Conservation (phyloP, 2,888 invertebrate species). For the Tenodera sinensis region DNA sequence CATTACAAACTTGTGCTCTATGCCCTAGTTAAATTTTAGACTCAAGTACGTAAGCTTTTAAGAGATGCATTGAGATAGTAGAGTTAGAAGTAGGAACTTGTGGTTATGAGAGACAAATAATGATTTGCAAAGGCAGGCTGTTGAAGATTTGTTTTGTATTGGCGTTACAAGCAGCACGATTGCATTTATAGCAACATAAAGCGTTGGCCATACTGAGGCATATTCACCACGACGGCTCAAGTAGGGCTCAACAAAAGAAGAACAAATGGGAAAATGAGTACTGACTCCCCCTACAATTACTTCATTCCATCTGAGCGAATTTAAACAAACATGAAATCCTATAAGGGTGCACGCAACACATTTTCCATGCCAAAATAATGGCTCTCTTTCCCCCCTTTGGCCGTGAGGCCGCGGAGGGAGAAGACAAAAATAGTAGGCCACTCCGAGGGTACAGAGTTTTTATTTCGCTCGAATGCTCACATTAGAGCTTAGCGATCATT, state of each 20-base stretch:
- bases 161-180: background rate
- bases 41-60: no score
- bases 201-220: background rate
- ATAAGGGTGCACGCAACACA: background rate
- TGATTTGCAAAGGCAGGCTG: background rate
- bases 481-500: background rate
- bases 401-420: background rate
- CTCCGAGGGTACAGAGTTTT: background rate
- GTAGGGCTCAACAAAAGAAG: background rate
- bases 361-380: background rate
- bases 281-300: background rate
- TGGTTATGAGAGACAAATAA: background rate
- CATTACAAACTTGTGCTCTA: no score
- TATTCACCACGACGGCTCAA: background rate
- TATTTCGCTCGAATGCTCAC: background rate
- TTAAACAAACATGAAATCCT: background rate
- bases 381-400: background rate
- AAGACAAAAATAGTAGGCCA: background rate
- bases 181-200: background rate
- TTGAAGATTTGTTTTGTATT: background rate
- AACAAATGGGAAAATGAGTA: background rate
- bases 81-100: background rate
- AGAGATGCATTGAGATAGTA: no score
- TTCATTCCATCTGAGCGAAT: background rate
- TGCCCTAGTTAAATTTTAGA: no score